Evolutionary conservation across 2,113 vertebrate genomes (phyloP).

Genomic region (Hystrix brachyura): DNA sequence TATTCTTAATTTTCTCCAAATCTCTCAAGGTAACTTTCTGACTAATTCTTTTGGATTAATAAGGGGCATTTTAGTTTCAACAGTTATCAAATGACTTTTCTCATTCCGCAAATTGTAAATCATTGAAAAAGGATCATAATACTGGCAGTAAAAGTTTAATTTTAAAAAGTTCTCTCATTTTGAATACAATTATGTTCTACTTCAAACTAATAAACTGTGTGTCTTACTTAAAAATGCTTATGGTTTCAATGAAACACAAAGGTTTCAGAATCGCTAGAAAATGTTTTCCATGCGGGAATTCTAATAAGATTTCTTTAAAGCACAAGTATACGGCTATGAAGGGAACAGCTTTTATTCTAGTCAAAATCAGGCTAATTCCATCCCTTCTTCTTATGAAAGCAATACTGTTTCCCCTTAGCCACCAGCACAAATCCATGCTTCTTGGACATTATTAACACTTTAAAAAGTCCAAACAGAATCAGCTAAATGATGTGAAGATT

Average conservation of each 20-base stretch:
- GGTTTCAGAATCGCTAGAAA: neutral
- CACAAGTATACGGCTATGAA: neutral
- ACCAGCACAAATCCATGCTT: neutral
- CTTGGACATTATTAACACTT: neutral
- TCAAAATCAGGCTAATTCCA: neutral
- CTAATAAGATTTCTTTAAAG: slow-evolving; percentile 12
- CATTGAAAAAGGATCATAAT: slow-evolving; percentile 22
- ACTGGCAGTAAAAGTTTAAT: slow-evolving; percentile 29
- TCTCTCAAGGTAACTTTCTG: slow-evolving; percentile 52
- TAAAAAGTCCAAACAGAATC: neutral
- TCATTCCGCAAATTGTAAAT: slow-evolving; percentile 69
- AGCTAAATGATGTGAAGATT: neutral
- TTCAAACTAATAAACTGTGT: neutral
- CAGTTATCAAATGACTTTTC: slow-evolving; percentile 80
- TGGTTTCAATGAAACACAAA: neutral
- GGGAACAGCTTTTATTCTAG: neutral
- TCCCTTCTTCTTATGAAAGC: neutral
- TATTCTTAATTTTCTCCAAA: slow-evolving; percentile 51
- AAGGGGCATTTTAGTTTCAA: slow-evolving; percentile 49
- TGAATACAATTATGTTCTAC: slow-evolving; percentile 36
- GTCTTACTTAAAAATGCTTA: neutral
- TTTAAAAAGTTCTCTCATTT: slow-evolving; percentile 32
- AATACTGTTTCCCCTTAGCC: neutral
- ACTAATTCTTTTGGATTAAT: slow-evolving; percentile 73
- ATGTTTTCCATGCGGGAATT: slow-evolving; percentile 34